These are phyloP conservation scores for Cheilosia vernalis DNA, from an alignment of 2,888 invertebrate genomes.

Conservation along the genomic window DNA sequence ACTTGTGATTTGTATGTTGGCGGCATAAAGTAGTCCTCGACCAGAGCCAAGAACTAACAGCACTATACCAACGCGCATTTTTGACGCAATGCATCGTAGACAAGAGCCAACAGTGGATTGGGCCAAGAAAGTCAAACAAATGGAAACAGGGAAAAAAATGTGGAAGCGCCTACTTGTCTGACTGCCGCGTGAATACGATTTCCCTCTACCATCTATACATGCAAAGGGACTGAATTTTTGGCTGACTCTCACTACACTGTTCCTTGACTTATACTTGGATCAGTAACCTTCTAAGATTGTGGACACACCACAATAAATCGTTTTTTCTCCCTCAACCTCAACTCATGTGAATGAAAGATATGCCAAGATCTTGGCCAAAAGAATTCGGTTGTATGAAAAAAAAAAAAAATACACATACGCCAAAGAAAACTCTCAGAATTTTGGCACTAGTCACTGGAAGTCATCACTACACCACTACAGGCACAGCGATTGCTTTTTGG, in stretches of 20 bases:
- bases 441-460: conserved; percentile 74
- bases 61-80: conserved; percentile 58
- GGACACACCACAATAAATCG: conserved; percentile 65
- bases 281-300: conserved; percentile 51
- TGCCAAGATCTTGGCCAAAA: conserved; percentile 69
- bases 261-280: conserved; percentile 42
- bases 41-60: conserved; percentile 67
- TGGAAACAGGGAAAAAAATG: conserved; percentile 17
- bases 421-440: conserved; percentile 59
- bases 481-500: conserved; percentile 54
- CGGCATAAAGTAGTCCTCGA: conserved; percentile 56
- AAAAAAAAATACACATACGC: conserved; percentile 17
- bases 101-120: conserved; percentile 69
- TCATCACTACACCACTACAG: conserved; percentile 44
- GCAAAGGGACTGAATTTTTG: conserved; percentile 51
- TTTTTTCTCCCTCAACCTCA: conserved; percentile 44
- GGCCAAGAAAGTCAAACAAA: conserved; percentile 54
- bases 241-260: conserved; percentile 28
- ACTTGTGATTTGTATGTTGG: conserved; percentile 2
- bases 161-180: conserved; percentile 70
- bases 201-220: conserved; percentile 8
- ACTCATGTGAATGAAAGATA: conserved; percentile 52
- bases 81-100: conserved; percentile 74
- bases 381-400: conserved; percentile 11
- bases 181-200: conserved; percentile 51